Evolutionary conservation across 2,113 vertebrate genomes (phyloP).

Genomic region (Leptosomus discolor): DNA sequence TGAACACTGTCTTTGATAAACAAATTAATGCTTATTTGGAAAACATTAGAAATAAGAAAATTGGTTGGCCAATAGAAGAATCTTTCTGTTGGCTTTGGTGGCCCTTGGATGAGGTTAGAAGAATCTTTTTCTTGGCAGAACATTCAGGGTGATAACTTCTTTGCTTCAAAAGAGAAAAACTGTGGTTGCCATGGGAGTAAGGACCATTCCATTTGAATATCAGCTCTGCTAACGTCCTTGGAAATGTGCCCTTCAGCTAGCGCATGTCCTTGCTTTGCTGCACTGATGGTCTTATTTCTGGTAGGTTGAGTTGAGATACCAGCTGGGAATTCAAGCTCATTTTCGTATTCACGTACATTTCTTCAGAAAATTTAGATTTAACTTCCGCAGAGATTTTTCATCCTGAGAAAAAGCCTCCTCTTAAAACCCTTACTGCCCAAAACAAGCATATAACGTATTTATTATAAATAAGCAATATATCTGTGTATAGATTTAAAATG

Average conservation of each 20-base stretch:
- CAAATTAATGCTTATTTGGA: not conserved
- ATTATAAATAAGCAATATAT: no score
- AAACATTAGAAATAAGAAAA: not conserved
- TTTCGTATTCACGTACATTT: not conserved
- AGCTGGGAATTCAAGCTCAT: not conserved
- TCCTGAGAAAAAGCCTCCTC: not conserved
- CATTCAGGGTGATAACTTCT: not conserved
- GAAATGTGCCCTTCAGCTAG: not conserved
- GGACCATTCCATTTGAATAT: not conserved
- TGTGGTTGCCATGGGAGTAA: not conserved
- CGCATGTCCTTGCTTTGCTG: not conserved
- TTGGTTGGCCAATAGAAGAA: not conserved
- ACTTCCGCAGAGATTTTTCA: not conserved
- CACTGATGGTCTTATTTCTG: not conserved
- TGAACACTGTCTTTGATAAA: not conserved
- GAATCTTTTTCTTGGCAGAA: not conserved
- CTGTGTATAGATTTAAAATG: not conserved
- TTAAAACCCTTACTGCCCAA: not conserved
- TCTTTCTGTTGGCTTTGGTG: not conserved
- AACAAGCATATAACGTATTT: no score
- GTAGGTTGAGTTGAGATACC: not conserved
- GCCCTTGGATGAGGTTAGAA: not conserved
- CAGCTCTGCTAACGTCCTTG: not conserved
- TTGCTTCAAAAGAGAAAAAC: constrained; percentile 1
- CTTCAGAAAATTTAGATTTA: not conserved